These are phyloP conservation scores for Drosophila pectinifera DNA, from an alignment of 1,140 invertebrate genomes.

Conservation along the genomic window DNA sequence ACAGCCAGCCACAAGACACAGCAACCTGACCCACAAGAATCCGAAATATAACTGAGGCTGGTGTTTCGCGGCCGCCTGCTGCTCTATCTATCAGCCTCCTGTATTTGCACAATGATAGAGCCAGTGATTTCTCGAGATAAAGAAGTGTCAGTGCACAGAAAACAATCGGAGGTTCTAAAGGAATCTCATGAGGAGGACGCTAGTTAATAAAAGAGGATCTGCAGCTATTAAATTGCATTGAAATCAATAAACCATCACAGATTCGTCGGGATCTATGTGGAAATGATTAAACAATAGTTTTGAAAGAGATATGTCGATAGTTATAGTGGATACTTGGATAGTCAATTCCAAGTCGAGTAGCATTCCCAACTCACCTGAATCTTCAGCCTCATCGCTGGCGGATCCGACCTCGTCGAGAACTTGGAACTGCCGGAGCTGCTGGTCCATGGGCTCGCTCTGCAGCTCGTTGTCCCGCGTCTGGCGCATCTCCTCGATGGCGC, in stretches of 20 bases:
- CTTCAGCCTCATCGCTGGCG: conserved; percentile 85
- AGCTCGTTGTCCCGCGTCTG: conserved; percentile 68
- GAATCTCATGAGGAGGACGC: too few species aligned
- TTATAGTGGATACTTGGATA: too few species aligned
- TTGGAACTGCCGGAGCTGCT: conserved; percentile 88
- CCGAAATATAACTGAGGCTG: conserved; percentile 41
- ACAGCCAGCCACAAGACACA: conserved; percentile 19
- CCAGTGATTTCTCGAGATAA: conserved; percentile 54
- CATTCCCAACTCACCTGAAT: conserved; percentile 86
- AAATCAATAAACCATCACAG: too few species aligned
- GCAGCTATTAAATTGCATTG: too few species aligned
- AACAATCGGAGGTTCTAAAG: not conserved
- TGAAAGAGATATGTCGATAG: too few species aligned
- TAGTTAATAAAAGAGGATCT: too few species aligned
- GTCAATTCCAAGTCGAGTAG: not conserved
- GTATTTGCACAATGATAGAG: conserved; percentile 67
- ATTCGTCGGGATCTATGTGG: too few species aligned
- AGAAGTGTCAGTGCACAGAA: conserved; percentile 28
- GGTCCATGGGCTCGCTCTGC: conserved; percentile 62
- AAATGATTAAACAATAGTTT: not conserved
- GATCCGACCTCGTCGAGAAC: conserved; percentile 90
- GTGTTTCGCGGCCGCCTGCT: conserved; percentile 2
- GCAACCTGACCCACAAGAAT: conserved; percentile 17
- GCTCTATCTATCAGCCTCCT: conserved; percentile 66
- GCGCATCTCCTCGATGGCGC: conserved; percentile 82